phyloP scores from a whole-genome alignment of 2,888 invertebrate species.

The Epirrhoe tristata region DNA sequence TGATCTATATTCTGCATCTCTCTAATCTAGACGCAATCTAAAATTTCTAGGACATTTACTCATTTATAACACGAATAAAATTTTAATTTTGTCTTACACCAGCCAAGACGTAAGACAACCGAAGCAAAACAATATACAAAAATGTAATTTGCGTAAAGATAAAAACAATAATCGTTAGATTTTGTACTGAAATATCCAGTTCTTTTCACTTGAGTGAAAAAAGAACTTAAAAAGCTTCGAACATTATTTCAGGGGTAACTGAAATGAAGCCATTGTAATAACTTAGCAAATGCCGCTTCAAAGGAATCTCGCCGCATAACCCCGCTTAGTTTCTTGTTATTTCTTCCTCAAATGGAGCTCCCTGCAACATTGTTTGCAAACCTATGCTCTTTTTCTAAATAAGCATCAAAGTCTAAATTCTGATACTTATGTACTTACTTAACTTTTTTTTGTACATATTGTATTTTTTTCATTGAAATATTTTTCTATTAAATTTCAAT shows the following conservation, averaged over 20 bases:
- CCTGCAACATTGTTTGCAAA: slow-evolving; percentile 4
- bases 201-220: neutral
- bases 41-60: no score
- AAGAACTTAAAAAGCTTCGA: neutral
- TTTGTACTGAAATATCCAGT: neutral
- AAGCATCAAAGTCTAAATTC: neutral
- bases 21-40: no score
- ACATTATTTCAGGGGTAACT: slow-evolving; percentile 5
- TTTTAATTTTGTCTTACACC: neutral
- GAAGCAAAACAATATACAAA: neutral
- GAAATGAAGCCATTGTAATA: slow-evolving; percentile 16
- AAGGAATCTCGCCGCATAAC: slow-evolving; percentile 16
- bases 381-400: slow-evolving; percentile 15
- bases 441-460: neutral
- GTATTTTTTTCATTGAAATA: no score
- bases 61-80: neutral
- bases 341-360: slow-evolving; percentile 10
- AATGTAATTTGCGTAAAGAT: neutral
- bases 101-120: neutral
- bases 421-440: neutral
- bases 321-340: slow-evolving; percentile 13
- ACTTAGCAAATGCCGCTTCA: slow-evolving; percentile 6
- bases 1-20: no score
- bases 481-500: no score
- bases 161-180: neutral